Evolutionary conservation across 1,140 invertebrate species (phyloP).

Genomic region (Tetragonula clypearis): DNA sequence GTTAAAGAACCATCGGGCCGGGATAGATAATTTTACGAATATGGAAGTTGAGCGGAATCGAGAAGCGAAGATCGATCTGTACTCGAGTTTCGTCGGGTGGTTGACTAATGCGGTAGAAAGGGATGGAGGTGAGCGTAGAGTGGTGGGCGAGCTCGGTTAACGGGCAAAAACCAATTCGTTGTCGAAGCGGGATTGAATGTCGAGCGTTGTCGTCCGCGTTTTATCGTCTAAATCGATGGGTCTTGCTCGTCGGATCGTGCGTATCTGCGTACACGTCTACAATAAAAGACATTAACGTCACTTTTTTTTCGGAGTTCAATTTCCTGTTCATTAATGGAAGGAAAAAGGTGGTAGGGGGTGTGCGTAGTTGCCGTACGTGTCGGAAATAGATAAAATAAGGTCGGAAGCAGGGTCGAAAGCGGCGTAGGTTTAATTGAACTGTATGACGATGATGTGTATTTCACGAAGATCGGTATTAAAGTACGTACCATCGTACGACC

Average conservation of each 20-base stretch:
- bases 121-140: background rate
- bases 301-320: slow-evolving; percentile 25
- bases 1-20: slow-evolving; percentile 10
- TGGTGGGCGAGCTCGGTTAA: slow-evolving; percentile 56
- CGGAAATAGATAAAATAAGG: background rate
- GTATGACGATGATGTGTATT: background rate
- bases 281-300: slow-evolving; percentile 24
- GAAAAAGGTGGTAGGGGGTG: background rate
- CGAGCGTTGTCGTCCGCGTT: slow-evolving; percentile 55
- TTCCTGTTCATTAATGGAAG: slow-evolving; percentile 20
- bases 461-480: background rate
- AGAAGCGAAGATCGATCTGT: slow-evolving; percentile 64
- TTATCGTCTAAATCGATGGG: slow-evolving; percentile 58
- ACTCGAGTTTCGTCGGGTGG: slow-evolving; percentile 59
- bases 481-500: background rate
- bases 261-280: slow-evolving; percentile 7
- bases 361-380: background rate
- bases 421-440: background rate
- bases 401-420: background rate
- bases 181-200: slow-evolving; percentile 62
- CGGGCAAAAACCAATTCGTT: slow-evolving; percentile 69
- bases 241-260: slow-evolving; percentile 11
- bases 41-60: slow-evolving; percentile 52
- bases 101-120: slow-evolving; percentile 57
- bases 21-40: slow-evolving; percentile 37